Evolutionary conservation across 2,888 invertebrate species (phyloP).

Genomic region (Charanyca ferruginea): DNA sequence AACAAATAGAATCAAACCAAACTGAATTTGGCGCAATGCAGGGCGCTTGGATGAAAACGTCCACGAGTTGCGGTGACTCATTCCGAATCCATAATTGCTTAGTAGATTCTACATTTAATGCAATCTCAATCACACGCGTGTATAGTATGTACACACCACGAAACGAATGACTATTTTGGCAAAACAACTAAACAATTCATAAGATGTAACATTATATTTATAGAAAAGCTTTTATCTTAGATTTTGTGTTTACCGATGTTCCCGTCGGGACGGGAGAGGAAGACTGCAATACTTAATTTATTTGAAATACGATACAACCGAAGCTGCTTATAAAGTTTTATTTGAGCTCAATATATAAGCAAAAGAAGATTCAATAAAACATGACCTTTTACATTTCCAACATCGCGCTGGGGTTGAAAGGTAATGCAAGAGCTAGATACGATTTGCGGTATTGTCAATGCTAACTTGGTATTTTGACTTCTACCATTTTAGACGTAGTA

Average conservation of each 20-base stretch:
- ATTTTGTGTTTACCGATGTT: conserved; percentile 25
- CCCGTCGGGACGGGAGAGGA: conserved; percentile 25
- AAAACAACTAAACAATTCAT: conserved; percentile 11
- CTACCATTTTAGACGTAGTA: conserved; percentile 12
- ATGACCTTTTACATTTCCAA: conserved; percentile 50
- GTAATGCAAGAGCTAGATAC: conserved; percentile 37
- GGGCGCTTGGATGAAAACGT: conserved; percentile 82
- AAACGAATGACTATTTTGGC: conserved; percentile 2
- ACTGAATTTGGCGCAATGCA: conserved; percentile 89
- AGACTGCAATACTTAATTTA: conserved; percentile 29
- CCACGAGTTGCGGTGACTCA: conserved; percentile 83
- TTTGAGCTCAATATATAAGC: conserved; percentile 10
- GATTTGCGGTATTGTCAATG: conserved; percentile 54
- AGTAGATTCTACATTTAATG: conserved; percentile 72
- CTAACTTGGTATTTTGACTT: conserved; percentile 37
- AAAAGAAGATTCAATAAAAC: conserved; percentile 44
- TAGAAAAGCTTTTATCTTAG: conserved; percentile 21
- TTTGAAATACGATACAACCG: conserved; percentile 28
- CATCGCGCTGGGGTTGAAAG: conserved; percentile 30
- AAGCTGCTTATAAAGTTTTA: conserved; percentile 36
- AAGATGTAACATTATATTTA: not conserved
- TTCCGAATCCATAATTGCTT: conserved; percentile 83
- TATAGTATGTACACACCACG: conserved; percentile 15
- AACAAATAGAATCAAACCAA: conserved; percentile 83
- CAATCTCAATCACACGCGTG: conserved; percentile 65